Evolutionary conservation across 2,113 vertebrate species (phyloP).

Genomic region (Rhipidura dahli): DNA sequence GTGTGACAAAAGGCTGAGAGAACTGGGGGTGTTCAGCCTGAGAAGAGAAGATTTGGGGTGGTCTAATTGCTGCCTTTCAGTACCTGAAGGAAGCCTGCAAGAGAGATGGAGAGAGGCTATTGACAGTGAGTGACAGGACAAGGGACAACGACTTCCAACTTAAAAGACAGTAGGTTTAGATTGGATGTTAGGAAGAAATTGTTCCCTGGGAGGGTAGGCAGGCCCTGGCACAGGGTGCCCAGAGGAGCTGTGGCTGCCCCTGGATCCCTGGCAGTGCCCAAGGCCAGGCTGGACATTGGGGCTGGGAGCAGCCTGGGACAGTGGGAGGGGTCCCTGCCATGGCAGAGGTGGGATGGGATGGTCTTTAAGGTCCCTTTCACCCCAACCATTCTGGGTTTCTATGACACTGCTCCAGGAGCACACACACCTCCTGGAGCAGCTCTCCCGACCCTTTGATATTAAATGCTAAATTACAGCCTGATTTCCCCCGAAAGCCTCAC

Average conservation of each 20-base stretch:
- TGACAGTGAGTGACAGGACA: background rate
- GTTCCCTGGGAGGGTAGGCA: fast-evolving
- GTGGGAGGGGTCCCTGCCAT: background rate
- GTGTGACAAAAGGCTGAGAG: background rate
- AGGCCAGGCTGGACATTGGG: background rate
- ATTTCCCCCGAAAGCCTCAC: background rate
- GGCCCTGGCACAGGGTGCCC: background rate
- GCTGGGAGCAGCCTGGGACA: background rate
- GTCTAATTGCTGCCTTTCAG: background rate
- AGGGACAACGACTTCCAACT: background rate
- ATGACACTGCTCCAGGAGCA: background rate
- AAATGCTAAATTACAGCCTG: background rate
- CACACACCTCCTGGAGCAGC: background rate
- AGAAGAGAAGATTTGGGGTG: background rate
- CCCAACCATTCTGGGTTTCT: background rate
- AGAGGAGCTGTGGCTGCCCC: background rate
- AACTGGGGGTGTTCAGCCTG: background rate
- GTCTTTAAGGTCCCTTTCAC: background rate
- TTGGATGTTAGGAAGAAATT: background rate
- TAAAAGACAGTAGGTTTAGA: background rate
- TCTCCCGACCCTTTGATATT: background rate
- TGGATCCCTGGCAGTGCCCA: background rate
- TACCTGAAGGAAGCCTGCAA: background rate
- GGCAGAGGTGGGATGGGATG: background rate
- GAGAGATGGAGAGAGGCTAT: background rate